Evolutionary conservation across 2,888 invertebrate species (phyloP).

Genomic region (Anodontia alba): DNA sequence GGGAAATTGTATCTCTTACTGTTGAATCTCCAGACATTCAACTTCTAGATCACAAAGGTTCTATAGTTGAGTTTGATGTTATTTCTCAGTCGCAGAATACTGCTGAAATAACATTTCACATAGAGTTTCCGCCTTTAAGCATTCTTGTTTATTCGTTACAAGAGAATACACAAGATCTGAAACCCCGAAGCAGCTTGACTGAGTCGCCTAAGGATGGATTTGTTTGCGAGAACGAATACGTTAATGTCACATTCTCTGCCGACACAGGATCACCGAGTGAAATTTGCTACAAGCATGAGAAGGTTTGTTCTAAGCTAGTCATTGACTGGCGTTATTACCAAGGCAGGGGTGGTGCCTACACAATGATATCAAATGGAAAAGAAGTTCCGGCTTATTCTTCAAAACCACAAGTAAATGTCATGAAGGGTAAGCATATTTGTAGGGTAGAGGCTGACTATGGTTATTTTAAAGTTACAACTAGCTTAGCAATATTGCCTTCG

Average conservation of each 20-base stretch:
- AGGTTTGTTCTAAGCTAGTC: conserved; percentile 39
- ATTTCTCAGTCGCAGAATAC: background rate
- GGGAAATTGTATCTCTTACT: conserved; percentile 33
- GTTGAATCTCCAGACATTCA: conserved; percentile 33
- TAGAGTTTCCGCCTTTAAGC: conserved; percentile 48
- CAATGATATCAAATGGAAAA: conserved; percentile 46
- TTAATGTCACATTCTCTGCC: conserved; percentile 54
- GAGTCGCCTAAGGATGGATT: background rate
- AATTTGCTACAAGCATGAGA: conserved; percentile 43
- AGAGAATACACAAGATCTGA: background rate
- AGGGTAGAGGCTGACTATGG: conserved; percentile 26
- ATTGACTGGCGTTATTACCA: conserved; percentile 53
- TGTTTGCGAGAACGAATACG: conserved; percentile 40
- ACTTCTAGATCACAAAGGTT: conserved; percentile 31
- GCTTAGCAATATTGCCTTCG: conserved; percentile 20
- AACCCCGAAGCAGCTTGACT: background rate
- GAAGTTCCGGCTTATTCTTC: conserved; percentile 19
- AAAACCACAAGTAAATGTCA: conserved; percentile 9
- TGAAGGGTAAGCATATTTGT: conserved; percentile 36
- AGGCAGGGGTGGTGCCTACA: conserved; percentile 52
- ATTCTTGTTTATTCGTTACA: conserved; percentile 43
- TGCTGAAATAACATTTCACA: conserved; percentile 38
- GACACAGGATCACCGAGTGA: conserved; percentile 35
- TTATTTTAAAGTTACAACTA: conserved; percentile 35
- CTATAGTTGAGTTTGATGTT: conserved; percentile 36